A percentile compares a stretch with the other conserved stretches of the same genome.
Evolutionary conservation across 2,797 vertebrate species (phyloP).

Genomic region (Bucorvus abyssinicus): DNA sequence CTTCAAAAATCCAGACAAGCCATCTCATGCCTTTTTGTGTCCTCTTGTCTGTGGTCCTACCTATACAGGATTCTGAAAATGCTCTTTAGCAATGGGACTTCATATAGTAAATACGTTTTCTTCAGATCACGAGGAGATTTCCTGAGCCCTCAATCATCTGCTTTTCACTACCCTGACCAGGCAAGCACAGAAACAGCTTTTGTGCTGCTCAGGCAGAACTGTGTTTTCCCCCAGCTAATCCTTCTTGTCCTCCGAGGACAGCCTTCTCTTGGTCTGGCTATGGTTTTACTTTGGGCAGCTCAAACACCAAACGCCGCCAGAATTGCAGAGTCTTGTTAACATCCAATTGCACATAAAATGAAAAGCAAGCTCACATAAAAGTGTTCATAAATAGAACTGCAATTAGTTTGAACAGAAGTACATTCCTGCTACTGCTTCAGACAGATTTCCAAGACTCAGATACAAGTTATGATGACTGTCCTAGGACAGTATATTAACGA

Average conservation of each 20-base stretch:
- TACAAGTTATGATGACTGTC: not conserved
- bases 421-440: not conserved
- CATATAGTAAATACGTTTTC: constrained; percentile 10
- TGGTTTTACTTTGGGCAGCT: not conserved
- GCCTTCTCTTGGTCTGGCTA: not conserved
- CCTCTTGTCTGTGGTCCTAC: not conserved
- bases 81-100: not conserved
- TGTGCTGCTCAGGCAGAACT: constrained; percentile 3
- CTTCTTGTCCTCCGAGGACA: not conserved
- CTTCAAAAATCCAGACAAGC: not conserved
- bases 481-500: not conserved
- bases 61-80: not conserved
- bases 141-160: constrained; percentile 31
- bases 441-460: not conserved
- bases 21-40: not conserved
- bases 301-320: not conserved
- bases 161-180: constrained; percentile 2
- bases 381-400: not conserved
- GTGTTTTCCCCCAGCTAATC: not conserved
- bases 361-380: not conserved
- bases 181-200: not conserved
- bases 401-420: not conserved
- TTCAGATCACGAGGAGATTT: not conserved
- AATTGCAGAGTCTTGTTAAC: not conserved
- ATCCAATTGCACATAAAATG: not conserved